Evolutionary conservation across 1,140 invertebrate genomes (phyloP), one percentile per base, ranked within the genome.

Genomic region (Lamellibrachia luymesi): DNA sequence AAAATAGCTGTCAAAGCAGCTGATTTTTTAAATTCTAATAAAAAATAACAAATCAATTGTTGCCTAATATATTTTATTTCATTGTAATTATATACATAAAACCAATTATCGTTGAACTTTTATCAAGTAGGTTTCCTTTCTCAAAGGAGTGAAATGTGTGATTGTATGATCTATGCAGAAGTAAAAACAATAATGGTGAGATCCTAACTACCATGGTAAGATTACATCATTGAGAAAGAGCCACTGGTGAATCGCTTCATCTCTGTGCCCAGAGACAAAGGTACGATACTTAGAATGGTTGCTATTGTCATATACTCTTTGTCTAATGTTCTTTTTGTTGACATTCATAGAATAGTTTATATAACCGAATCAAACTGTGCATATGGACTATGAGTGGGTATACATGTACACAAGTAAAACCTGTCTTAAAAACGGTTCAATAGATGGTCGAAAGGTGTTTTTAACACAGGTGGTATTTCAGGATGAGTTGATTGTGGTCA

Each of bases 171-270:
- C 25, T 80, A 80, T 80, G 64, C 64, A 80, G 13, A 80, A 80
- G 25, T 80, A 80, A 17, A 22, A 80, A 80, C 64, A 80, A 80
- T 22, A 80, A 80, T 6, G 38, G 13, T 80, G 13, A 17, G 4
- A 2, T 80, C 64, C 64, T 80, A 22, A 80, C 64, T 80, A 22
- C 64, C 64, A 80, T 80, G 38, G 64, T 80, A 95, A 96, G 97
- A 99, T 97, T 99, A 99, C 95, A 98, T 99, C 25, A 99, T 99
- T 95, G 99, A 99, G 96, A 99, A 99, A 96, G 99, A 99, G 95
- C 98, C 99, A 25, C 95, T 99, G 93, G 98, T 99, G 0, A 99
- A 99, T 96, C 98, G 98, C 95, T 99, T 98, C 96, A 99, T 99
- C 94, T 99, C 99, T 93, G 98, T 99, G 64, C 99, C 99, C 6